Percentiles rank a stretch among this genome's conserved stretches.
These are phyloP conservation scores for Escarpia spicata DNA, from an alignment of 2,888 invertebrate species.

Conservation along the genomic window DNA sequence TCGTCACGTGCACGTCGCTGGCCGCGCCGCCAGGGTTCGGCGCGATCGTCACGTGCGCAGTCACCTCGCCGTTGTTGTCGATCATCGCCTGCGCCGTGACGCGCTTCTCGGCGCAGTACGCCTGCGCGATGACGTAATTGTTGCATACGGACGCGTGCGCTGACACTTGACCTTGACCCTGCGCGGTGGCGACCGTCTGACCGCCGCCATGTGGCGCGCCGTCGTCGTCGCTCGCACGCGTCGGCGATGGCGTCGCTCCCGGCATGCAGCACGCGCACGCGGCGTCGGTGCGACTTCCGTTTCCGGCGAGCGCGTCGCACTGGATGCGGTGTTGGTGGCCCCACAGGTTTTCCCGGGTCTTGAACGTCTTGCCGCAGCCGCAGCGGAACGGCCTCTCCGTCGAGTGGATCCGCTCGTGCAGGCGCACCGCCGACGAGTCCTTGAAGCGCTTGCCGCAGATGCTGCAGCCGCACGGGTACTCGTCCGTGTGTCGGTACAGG, in stretches of 20 bases:
- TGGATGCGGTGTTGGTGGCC: conserved; percentile 45
- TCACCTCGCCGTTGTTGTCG: conserved; percentile 18
- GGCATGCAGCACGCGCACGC: neutral
- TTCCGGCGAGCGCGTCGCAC: conserved; percentile 35
- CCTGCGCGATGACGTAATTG: conserved; percentile 33
- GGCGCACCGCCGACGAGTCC: conserved; percentile 32
- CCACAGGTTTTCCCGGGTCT: conserved; percentile 47
- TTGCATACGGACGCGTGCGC: conserved; percentile 32
- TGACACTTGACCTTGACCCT: conserved; percentile 19
- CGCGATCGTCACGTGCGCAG: conserved; percentile 14
- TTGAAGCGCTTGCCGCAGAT: conserved; percentile 46
- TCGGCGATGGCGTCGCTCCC: conserved; percentile 23
- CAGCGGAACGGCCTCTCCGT: conserved; percentile 25
- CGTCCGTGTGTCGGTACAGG: conserved; percentile 45
- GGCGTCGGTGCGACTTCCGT: neutral
- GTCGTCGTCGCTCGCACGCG: conserved; percentile 30
- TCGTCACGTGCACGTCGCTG: neutral
- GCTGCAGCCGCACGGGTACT: conserved; percentile 44
- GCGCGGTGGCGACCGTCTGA: conserved; percentile 1
- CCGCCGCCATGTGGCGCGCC: conserved; percentile 30
- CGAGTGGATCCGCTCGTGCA: neutral
- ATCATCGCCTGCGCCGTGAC: conserved; percentile 20
- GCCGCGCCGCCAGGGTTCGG: neutral
- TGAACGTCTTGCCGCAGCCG: conserved; percentile 45
- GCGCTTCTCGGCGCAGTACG: conserved; percentile 22